phyloP scores from a whole-genome alignment of 1,140 invertebrate genomes.

The Drosophila kikkawai region DNA sequence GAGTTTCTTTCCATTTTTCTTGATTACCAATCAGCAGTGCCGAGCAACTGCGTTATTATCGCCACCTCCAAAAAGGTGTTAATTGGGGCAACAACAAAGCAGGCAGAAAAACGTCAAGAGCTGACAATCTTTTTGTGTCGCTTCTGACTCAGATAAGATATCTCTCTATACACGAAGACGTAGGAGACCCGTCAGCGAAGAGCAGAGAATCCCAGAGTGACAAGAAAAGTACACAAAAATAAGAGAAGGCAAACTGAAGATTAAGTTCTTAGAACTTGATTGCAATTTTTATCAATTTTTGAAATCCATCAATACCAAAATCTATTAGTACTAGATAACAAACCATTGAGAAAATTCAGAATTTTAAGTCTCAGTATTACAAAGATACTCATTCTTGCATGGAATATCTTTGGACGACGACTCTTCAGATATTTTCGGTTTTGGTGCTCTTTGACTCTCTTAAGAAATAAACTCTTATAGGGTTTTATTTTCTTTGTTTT shows the following conservation, averaged over 20 bases:
- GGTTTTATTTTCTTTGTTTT: background rate
- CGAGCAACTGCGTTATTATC: conserved; percentile 71
- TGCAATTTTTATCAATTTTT: conserved; percentile 36
- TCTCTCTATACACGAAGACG: conserved; percentile 5
- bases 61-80: conserved; percentile 71
- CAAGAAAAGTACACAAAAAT: conserved; percentile 46
- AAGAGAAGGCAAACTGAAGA: conserved; percentile 12
- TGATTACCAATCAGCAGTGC: conserved; percentile 57
- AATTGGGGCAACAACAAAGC: conserved; percentile 66
- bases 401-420: background rate
- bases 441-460: background rate
- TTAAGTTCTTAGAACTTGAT: conserved; percentile 33
- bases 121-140: conserved; percentile 46
- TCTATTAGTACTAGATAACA: conserved; percentile 1
- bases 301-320: conserved; percentile 18
- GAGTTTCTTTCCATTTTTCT: conserved; percentile 18
- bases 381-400: background rate
- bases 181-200: conserved; percentile 24
- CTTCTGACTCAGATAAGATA: conserved; percentile 61
- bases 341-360: background rate
- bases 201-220: conserved; percentile 32
- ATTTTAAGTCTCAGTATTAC: background rate
- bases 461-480: background rate
- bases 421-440: background rate
- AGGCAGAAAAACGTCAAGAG: conserved; percentile 26